Percentiles rank a stretch among this genome's conserved stretches.
phyloP scores from a whole-genome alignment of 2,888 invertebrate genomes.

The Agriotes lineatus region DNA sequence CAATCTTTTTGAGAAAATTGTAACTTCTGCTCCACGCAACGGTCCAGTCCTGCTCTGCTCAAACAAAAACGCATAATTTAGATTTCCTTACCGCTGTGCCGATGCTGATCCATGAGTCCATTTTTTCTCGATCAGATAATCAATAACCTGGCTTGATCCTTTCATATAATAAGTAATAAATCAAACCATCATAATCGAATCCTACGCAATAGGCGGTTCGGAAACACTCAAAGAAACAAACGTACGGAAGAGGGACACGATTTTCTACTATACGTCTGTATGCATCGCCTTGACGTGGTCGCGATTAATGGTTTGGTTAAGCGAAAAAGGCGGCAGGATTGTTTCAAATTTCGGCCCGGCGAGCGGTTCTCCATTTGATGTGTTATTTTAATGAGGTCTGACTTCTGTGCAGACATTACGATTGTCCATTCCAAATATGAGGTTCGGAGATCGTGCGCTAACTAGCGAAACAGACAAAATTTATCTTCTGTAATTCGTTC shows the following conservation, averaged over 20 bases:
- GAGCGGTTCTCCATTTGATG: constrained; percentile 32
- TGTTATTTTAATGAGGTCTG: constrained; percentile 36
- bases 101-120: constrained; percentile 1
- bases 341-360: constrained; percentile 37
- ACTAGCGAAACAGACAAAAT: neutral
- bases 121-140: constrained; percentile 26
- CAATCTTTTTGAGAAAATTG: too few species aligned
- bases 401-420: constrained; percentile 21
- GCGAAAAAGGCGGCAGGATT: constrained; percentile 37
- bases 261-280: constrained; percentile 29
- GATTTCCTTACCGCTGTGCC: constrained; percentile 10
- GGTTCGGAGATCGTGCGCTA: constrained; percentile 2
- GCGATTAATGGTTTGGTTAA: constrained; percentile 38
- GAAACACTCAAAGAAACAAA: constrained; percentile 29
- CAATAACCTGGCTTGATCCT: constrained; percentile 33
- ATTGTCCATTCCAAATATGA: neutral
- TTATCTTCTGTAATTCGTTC: neutral
- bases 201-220: constrained; percentile 35
- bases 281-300: constrained; percentile 11
- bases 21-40: constrained; percentile 8
- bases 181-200: constrained; percentile 36
- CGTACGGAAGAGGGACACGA: constrained; percentile 27
- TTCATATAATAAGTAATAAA: constrained; percentile 39
- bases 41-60: neutral
- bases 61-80: constrained; percentile 1